A percentile compares a stretch with the other conserved stretches of the same genome.
phyloP scores from a whole-genome alignment of 2,888 invertebrate species.

The Agrilus mali region DNA sequence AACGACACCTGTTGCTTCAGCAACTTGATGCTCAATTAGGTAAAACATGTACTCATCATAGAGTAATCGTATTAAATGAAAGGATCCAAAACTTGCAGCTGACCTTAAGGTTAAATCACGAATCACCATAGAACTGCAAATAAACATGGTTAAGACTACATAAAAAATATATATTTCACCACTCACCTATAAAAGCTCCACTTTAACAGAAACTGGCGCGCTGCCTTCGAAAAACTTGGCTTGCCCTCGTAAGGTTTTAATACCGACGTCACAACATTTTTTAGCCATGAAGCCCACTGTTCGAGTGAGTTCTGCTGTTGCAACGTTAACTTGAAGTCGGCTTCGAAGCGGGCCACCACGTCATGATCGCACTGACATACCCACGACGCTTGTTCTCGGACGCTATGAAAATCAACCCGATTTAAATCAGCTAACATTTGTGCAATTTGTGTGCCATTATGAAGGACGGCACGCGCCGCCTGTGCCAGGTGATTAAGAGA shows the following conservation, averaged over 20 bases:
- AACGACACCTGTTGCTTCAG: slow-evolving; percentile 77
- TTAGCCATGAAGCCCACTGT: slow-evolving; percentile 97
- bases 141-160: slow-evolving; percentile 1
- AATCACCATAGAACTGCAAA: slow-evolving; percentile 86
- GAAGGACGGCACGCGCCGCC: slow-evolving; percentile 89
- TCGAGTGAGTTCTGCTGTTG: slow-evolving; percentile 89
- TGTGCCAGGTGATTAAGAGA: slow-evolving; percentile 91
- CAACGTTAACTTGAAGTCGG: slow-evolving; percentile 84
- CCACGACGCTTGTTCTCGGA: slow-evolving; percentile 90
- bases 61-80: slow-evolving; percentile 91
- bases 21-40: slow-evolving; percentile 93
- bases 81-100: slow-evolving; percentile 97
- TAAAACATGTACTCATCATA: slow-evolving; percentile 99
- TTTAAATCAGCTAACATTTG: slow-evolving; percentile 96
- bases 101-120: slow-evolving; percentile 90
- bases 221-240: slow-evolving; percentile 71
- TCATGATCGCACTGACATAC: slow-evolving; percentile 90
- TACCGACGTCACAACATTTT: slow-evolving; percentile 81
- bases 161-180: no score
- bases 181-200: slow-evolving; percentile 93
- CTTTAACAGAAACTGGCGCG: slow-evolving; percentile 87
- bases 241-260: slow-evolving; percentile 80
- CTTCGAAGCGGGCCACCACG: slow-evolving; percentile 64
- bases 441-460: slow-evolving; percentile 87
- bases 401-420: slow-evolving; percentile 95